Evolutionary conservation across 2,888 invertebrate species (phyloP).

Genomic region (Gortyna flavago): DNA sequence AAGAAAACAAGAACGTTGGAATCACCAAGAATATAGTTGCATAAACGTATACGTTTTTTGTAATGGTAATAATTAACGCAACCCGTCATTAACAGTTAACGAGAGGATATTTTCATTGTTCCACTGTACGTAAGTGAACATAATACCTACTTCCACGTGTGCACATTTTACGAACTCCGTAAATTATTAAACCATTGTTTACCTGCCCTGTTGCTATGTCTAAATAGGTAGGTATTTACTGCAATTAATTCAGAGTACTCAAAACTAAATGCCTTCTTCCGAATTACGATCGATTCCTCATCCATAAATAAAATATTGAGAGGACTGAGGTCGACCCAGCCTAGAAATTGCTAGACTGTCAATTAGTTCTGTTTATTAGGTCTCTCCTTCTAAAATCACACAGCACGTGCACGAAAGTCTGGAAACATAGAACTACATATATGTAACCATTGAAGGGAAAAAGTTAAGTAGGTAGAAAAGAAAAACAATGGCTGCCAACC

Average conservation of each 20-base stretch:
- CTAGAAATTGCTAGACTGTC: not conserved
- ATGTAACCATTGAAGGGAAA: not conserved
- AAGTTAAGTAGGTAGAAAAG: not conserved
- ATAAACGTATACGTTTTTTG: not conserved
- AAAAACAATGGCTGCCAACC: not conserved
- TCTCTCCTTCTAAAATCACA: not conserved
- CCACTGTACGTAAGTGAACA: not conserved
- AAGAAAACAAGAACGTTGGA: not conserved
- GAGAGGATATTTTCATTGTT: conserved; percentile 23
- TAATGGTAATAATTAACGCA: conserved; percentile 3
- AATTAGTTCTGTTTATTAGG: not conserved
- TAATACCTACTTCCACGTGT: not conserved
- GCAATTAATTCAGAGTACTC: conserved; percentile 5
- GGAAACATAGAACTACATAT: not conserved
- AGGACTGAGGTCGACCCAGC: not conserved
- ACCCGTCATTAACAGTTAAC: conserved; percentile 4
- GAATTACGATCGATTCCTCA: not conserved
- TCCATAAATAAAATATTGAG: conserved; percentile 11
- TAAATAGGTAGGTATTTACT: not conserved
- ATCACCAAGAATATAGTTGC: not conserved
- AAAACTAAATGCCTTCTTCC: not conserved
- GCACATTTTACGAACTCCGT: conserved; percentile 5
- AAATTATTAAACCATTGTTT: conserved; percentile 8
- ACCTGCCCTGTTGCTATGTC: not conserved
- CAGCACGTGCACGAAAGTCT: not conserved